phyloP scores from a whole-genome alignment of 2,113 vertebrate genomes.

The Cololabis saira region DNA sequence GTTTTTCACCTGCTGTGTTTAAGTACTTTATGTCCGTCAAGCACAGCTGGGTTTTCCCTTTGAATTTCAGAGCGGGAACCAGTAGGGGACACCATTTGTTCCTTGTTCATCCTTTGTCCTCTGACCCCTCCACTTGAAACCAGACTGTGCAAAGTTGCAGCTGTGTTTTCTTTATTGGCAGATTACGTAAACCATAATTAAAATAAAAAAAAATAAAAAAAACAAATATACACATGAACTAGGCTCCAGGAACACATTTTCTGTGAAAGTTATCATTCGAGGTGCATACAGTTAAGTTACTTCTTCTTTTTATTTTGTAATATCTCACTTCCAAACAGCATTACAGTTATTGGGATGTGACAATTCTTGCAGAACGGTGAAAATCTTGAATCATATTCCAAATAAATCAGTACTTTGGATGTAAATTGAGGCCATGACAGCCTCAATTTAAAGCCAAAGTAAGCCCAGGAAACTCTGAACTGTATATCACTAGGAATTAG shows the following conservation, averaged over 20 bases:
- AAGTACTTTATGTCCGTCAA: conserved; percentile 10
- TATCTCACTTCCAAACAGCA: too few species aligned
- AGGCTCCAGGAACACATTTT: conserved; percentile 1
- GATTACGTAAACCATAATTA: conserved; percentile 29
- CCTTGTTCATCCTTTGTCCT: conserved; percentile 31
- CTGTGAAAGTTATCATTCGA: too few species aligned
- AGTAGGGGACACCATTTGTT: conserved; percentile 74
- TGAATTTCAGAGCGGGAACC: conserved; percentile 55
- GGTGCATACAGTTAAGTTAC: too few species aligned
- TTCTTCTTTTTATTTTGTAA: too few species aligned
- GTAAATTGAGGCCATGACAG: too few species aligned
- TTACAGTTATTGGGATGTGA: too few species aligned
- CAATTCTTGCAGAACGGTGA: too few species aligned
- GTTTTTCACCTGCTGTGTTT: background rate
- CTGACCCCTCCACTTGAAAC: conserved; percentile 50
- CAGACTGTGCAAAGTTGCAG: conserved; percentile 43
- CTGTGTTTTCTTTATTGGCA: conserved; percentile 68
- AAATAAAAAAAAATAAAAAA: conserved; percentile 5
- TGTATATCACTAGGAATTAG: too few species aligned
- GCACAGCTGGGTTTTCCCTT: conserved; percentile 57
- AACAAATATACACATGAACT: conserved; percentile 10
- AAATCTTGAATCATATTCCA: too few species aligned
- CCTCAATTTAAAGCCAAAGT: too few species aligned
- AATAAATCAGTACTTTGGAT: too few species aligned
- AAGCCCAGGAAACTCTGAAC: too few species aligned